Percentiles rank a stretch among this genome's conserved stretches.
Evolutionary conservation across 1,140 invertebrate species (phyloP).

Genomic region (Lepidostoma basale): DNA sequence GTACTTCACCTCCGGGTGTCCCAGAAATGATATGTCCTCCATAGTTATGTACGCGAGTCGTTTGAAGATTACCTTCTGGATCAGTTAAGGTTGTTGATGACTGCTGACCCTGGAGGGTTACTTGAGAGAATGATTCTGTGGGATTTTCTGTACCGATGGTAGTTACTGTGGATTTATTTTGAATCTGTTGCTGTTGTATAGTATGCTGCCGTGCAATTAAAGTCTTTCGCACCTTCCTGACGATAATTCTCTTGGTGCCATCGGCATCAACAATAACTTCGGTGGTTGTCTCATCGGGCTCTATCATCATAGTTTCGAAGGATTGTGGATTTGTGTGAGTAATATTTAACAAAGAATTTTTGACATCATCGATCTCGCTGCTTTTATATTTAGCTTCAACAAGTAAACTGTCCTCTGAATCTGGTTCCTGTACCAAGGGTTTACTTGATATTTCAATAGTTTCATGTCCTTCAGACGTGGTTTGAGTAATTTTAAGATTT

Average conservation of each 20-base stretch:
- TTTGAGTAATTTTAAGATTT: conserved; percentile 74
- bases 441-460: conserved; percentile 79
- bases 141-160: conserved; percentile 55
- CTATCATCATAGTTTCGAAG: conserved; percentile 77
- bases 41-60: conserved; percentile 66
- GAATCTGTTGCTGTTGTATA: conserved; percentile 57
- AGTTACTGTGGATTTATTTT: conserved; percentile 51
- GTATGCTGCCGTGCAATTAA: conserved; percentile 62
- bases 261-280: conserved; percentile 80
- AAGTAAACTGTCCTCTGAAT: conserved; percentile 62
- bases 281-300: conserved; percentile 77
- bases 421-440: conserved; percentile 59
- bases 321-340: conserved; percentile 71
- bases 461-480: conserved; percentile 70
- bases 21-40: conserved; percentile 67
- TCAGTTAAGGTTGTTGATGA: conserved; percentile 66
- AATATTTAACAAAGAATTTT: conserved; percentile 68
- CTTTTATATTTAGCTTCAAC: conserved; percentile 77
- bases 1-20: conserved; percentile 64
- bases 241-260: conserved; percentile 80
- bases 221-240: conserved; percentile 69
- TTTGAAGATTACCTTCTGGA: conserved; percentile 67
- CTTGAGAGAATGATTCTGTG: conserved; percentile 68
- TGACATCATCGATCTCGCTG: conserved; percentile 53
- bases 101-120: conserved; percentile 67